Evolutionary conservation across 2,888 invertebrate species (phyloP), one percentile per base, ranked within the genome.

Genomic region (Drosophila maculinotata): DNA sequence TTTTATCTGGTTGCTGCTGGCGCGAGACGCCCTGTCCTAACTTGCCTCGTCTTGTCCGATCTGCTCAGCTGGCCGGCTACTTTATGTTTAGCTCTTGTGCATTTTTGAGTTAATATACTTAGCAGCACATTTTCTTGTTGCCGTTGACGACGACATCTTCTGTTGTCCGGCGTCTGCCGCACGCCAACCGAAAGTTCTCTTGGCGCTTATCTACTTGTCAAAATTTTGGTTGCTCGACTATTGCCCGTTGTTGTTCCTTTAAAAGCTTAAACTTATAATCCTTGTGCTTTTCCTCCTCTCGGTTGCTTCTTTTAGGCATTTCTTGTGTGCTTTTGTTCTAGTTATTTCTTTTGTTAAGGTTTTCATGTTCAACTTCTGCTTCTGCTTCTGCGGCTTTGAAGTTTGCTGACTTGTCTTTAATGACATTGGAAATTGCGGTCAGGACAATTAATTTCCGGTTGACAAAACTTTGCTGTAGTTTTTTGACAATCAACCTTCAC

Each of bases 361-460:
- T 57, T 54, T 52, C 47, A 20, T 28, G 36, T 20, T 47, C 30
- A 52, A 53, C 48, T 30, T 23, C 6, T 35, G 45, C 28, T 33
- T 31, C 39, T 30, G 39, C 31, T 57, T 39, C 45, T 65, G 47
- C 39, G 54, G 66, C 76, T 85, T 87, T 85, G 83, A 87, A 85
- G 85, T 78, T 79, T 76, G 73, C 69, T 68, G 86, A 76, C 80
- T 85, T 72, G 72, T 70, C 78, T 77, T 79, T 83, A 85, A 85
- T 84, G 81, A 80, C 76, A 79, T 87, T 87, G 74, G 75, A 87
- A 87, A 88, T 85, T 88, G 83, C 74, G 88, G 88, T 88, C 87
- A 88, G 81, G 80, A 78, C 86, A 87, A 87, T 88, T 87, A 85
- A 88, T 87, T 85, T 87, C 76, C 79, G 74, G 78, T 83, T 88